phyloP scores from a whole-genome alignment of 92 coral and sea anemone genomes.

The Phenganax stokvisi region DNA sequence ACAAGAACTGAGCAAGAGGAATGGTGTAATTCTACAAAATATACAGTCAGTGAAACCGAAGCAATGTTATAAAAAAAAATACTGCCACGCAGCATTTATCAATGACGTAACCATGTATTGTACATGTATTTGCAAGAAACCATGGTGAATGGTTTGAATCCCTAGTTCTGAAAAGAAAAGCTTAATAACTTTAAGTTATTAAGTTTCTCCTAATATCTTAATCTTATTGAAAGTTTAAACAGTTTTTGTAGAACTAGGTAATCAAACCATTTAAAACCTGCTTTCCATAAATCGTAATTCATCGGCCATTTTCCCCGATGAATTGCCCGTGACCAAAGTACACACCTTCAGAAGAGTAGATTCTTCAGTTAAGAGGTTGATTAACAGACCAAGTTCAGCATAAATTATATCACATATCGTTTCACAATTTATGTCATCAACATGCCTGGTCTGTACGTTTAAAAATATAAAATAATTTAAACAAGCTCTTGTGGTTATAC shows the following conservation, averaged over 20 bases:
- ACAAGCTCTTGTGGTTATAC: background rate
- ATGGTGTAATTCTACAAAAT: constrained; percentile 4
- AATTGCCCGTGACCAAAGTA: background rate
- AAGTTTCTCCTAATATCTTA: too few relatives aligned
- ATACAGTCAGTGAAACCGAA: too few relatives aligned
- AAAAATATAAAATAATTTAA: background rate
- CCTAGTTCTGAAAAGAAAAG: background rate
- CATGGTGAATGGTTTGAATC: too few relatives aligned
- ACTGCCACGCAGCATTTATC: too few relatives aligned
- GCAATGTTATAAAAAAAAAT: too few relatives aligned
- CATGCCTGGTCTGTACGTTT: constrained; percentile 2
- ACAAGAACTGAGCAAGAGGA: background rate
- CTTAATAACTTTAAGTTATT: background rate
- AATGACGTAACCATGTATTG: too few relatives aligned
- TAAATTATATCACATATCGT: constrained; percentile 52
- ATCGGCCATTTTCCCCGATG: too few relatives aligned
- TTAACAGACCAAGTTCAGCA: constrained; percentile 71
- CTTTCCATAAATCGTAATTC: background rate
- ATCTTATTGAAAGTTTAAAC: background rate
- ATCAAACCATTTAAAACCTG: background rate
- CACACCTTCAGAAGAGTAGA: constrained; percentile 55
- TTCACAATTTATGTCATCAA: constrained; percentile 33
- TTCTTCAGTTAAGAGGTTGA: constrained; percentile 58
- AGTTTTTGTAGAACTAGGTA: too few relatives aligned
- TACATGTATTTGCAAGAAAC: too few relatives aligned